Base-by-base conservation (phyloP, 2,797 vertebrate species). In the Tenualosa thibaudeaui region DNA sequence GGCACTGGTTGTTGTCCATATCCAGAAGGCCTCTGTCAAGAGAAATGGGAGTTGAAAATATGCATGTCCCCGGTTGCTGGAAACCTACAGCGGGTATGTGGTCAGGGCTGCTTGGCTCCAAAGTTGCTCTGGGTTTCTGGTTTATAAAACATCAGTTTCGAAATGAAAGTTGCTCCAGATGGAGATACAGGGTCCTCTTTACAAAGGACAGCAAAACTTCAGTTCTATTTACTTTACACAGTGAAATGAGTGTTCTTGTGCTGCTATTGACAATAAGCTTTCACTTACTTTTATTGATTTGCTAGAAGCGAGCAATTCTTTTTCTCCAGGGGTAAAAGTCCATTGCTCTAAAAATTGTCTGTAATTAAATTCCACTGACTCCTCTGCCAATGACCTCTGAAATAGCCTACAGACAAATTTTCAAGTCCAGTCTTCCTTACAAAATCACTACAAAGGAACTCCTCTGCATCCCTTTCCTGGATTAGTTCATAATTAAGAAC, bases 151-250 rank as follows among this genome's bases (percentile, higher is more conserved):
- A 92, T 93, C 89, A 89, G 92, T 92, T 94, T 92, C 93, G 91
- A 95, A 94, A 94, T 93, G 93, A 93, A 91, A 92, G 88, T 84
- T 86, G 85, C 85, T 87, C 90, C 91, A 94, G 93, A 92, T 93
- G 93, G 91, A 93, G 93, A 91, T 85, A 84, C 31, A 93, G 94
- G 86, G 60, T 49, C 81, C 85, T 86, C 22, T 85, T 86, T 82
- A 78, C 71, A 46, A 46, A 78, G 71, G 71, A 46, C 71, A 46
- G 40, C 5, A 19, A 78, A 37, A 78, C 5, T 43, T 78, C 17
- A 40, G 37, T 19, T 78, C 17, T 19, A 15, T 46, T 19, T 8
- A 37, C 71, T 78, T 7, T 15, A 43, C 37, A 75, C 31, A 75
- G 10, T 43, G 15, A 78, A 43, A 78, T 17, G 6, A 46, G 68